Percentiles rank a stretch among this genome's conserved stretches.
phyloP scores from a whole-genome alignment of 2,888 invertebrate species.

The Candidula unifasciata region DNA sequence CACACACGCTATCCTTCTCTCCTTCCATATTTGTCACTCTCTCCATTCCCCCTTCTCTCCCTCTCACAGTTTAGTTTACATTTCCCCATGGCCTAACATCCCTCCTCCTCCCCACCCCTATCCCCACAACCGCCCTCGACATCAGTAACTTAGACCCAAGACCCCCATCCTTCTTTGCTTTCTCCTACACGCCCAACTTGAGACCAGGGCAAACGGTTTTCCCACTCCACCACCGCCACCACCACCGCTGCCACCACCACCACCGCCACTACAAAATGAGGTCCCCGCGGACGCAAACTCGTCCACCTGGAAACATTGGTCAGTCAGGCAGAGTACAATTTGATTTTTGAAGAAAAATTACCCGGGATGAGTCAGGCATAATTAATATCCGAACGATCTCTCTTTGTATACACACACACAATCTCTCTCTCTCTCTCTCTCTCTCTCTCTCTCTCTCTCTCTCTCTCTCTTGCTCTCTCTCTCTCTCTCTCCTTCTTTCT shows the following conservation, averaged over 20 bases:
- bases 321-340: slow-evolving; percentile 59
- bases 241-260: not conserved
- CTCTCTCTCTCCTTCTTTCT: slow-evolving; percentile 8
- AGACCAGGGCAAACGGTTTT: not conserved
- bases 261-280: not conserved
- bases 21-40: not conserved
- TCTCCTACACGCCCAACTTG: not conserved
- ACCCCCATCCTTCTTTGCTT: not conserved
- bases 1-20: not conserved
- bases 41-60: not conserved
- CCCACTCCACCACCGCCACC: not conserved
- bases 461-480: not conserved
- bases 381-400: slow-evolving; percentile 57
- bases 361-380: slow-evolving; percentile 63
- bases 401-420: not conserved
- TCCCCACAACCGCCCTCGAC: not conserved
- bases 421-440: not conserved
- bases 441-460: not conserved
- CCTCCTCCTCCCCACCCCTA: not conserved
- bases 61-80: not conserved
- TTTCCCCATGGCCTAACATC: not conserved
- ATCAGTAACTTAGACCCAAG: not conserved
- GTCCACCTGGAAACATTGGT: slow-evolving; percentile 52
- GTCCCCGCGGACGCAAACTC: slow-evolving; percentile 6
- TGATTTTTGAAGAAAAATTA: slow-evolving; percentile 60